Evolutionary conservation across 2,113 vertebrate genomes (phyloP).

Genomic region (Ictalurus punctatus): DNA sequence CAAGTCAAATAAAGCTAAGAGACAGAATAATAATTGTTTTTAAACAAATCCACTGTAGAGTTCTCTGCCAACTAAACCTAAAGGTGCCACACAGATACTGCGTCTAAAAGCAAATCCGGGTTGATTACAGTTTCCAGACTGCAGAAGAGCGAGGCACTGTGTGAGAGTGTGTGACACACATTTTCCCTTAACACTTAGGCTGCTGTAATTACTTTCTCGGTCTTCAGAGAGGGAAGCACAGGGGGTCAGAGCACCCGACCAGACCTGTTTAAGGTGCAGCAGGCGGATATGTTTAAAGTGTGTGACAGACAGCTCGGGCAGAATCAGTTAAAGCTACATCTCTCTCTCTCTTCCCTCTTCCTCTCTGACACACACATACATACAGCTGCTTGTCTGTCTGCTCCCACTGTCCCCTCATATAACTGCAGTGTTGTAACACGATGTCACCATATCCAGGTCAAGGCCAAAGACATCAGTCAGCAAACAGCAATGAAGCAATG

Average conservation of each 20-base stretch:
- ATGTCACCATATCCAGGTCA: conserved; percentile 30
- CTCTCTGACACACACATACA: background rate
- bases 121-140: conserved; percentile 61
- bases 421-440: conserved; percentile 4
- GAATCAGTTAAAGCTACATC: conserved; percentile 11
- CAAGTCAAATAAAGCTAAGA: conserved; percentile 49
- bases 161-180: conserved; percentile 63
- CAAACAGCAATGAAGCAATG: conserved; percentile 1
- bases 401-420: background rate
- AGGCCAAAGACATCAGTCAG: conserved; percentile 35
- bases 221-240: conserved; percentile 57
- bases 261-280: conserved; percentile 38
- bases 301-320: conserved; percentile 26
- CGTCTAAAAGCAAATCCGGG: conserved; percentile 63
- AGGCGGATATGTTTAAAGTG: conserved; percentile 47
- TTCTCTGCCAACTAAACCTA: conserved; percentile 27
- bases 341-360: background rate
- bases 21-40: conserved; percentile 43
- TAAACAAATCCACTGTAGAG: conserved; percentile 44
- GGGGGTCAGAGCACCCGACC: conserved; percentile 51
- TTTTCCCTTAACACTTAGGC: conserved; percentile 67
- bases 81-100: conserved; percentile 42
- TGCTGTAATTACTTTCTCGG: conserved; percentile 68
- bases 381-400: conserved; percentile 39
- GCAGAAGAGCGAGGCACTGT: conserved; percentile 39